A percentile compares a stretch with the other conserved stretches of the same genome.
These are phyloP conservation scores for Porites lobata DNA, from an alignment of 92 coral and sea anemone genomes.

Conservation along the genomic window DNA sequence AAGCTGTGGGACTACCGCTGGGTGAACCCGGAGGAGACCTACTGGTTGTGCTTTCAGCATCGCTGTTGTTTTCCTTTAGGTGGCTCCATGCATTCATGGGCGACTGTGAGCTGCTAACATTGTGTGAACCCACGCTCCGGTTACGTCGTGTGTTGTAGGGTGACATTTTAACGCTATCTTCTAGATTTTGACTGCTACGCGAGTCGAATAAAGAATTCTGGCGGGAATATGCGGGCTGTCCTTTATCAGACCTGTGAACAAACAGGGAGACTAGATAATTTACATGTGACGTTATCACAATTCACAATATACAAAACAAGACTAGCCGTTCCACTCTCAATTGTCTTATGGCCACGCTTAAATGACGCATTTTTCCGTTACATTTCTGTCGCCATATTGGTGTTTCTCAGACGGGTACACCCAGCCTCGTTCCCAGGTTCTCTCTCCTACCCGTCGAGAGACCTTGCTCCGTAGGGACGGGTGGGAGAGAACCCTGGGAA, in stretches of 20 bases:
- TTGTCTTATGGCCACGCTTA: too few species aligned
- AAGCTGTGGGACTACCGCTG: constrained; percentile 59
- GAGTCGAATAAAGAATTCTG: constrained; percentile 42
- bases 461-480: too few species aligned
- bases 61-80: constrained; percentile 66
- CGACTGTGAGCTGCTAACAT: constrained; percentile 46
- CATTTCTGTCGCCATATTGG: too few species aligned
- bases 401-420: too few species aligned
- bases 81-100: constrained; percentile 66
- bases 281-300: too few species aligned
- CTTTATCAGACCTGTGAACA: constrained; percentile 56
- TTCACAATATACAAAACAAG: too few species aligned
- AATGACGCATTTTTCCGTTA: too few species aligned
- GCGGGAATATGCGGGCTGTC: constrained; percentile 49
- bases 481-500: too few species aligned
- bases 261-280: background rate
- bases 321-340: too few species aligned
- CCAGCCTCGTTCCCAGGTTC: too few species aligned
- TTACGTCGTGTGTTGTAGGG: constrained; percentile 64
- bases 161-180: constrained; percentile 38
- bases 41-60: constrained; percentile 85
- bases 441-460: too few species aligned
- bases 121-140: constrained; percentile 45
- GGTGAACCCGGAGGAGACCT: constrained; percentile 87
- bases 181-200: constrained; percentile 40